phyloP scores from a whole-genome alignment of 1,140 invertebrate genomes.

The Drosophila suzukii region DNA sequence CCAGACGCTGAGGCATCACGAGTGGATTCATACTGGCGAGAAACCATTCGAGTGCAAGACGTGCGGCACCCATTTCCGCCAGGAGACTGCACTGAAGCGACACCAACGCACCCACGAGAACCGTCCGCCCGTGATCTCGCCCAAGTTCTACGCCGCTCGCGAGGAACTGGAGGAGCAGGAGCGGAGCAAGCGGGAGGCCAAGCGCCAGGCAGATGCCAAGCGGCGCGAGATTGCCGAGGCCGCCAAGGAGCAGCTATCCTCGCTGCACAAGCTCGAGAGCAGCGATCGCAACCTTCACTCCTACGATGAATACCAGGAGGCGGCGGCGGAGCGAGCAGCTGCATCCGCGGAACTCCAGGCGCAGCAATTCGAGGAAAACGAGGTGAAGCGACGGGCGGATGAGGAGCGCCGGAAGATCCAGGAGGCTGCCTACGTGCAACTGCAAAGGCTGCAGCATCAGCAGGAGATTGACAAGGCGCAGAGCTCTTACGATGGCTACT shows the following conservation, averaged over 20 bases:
- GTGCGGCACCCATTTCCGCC: conserved; percentile 78
- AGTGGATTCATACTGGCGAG: conserved; percentile 85
- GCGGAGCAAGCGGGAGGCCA: conserved; percentile 66
- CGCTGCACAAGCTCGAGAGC: conserved; percentile 64
- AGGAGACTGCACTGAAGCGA: conserved; percentile 76
- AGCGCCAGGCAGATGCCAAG: conserved; percentile 69
- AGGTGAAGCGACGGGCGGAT: conserved; percentile 59
- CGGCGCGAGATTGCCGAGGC: conserved; percentile 74
- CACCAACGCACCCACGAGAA: conserved; percentile 81
- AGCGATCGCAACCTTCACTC: conserved; percentile 65
- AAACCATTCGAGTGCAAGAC: conserved; percentile 78
- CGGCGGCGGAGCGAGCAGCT: conserved; percentile 67
- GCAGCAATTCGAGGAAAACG: conserved; percentile 73
- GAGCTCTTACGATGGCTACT: conserved; percentile 72
- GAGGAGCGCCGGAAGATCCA: conserved; percentile 70
- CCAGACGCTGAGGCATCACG: conserved; percentile 80
- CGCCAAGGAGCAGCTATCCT: conserved; percentile 72
- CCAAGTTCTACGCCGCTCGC: conserved; percentile 74
- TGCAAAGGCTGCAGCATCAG: conserved; percentile 65
- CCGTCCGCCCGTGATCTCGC: conserved; percentile 70
- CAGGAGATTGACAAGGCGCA: conserved; percentile 73
- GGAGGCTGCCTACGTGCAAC: conserved; percentile 73
- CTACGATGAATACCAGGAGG: conserved; percentile 72
- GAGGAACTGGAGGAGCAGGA: conserved; percentile 78
- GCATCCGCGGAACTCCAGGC: conserved; percentile 72